phyloP scores from a whole-genome alignment of 2,797 vertebrate genomes.

The Leuciscus waleckii region DNA sequence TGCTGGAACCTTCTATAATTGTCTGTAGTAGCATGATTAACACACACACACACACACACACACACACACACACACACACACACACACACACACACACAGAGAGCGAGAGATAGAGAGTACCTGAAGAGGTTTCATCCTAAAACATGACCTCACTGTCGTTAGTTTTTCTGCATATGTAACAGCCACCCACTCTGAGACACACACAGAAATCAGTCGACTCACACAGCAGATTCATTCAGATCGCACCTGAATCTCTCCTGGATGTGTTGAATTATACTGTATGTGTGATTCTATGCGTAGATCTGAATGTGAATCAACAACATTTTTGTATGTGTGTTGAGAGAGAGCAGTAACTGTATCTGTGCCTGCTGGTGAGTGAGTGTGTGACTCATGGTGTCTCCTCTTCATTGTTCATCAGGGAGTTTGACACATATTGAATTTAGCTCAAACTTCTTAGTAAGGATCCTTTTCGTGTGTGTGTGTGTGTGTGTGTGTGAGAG shows the following conservation, averaged over 20 bases:
- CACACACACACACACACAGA: constrained; percentile 2
- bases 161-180: constrained; percentile 7
- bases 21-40: constrained; percentile 41
- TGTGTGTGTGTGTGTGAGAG: constrained; percentile 39
- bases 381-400: constrained; percentile 41
- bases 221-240: background rate
- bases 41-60: constrained; percentile 16
- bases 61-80: constrained; percentile 10
- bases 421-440: constrained; percentile 55
- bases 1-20: constrained; percentile 14
- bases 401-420: constrained; percentile 56
- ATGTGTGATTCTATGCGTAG: background rate
- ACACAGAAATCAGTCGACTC: background rate
- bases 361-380: constrained; percentile 12
- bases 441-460: constrained; percentile 63
- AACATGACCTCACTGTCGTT: constrained; percentile 19
- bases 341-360: constrained; percentile 23
- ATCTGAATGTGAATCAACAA: constrained; percentile 17
- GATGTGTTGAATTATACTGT: constrained; percentile 7
- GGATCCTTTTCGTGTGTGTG: constrained; percentile 64
- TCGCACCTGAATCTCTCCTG: constrained; percentile 11
- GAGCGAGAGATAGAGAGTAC: too few species aligned
- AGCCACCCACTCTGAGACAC: constrained; percentile 6
- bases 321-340: constrained; percentile 28
- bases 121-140: constrained; percentile 45